phyloP scores from a whole-genome alignment of 2,113 vertebrate genomes.

The Anas platyrhynchos region DNA sequence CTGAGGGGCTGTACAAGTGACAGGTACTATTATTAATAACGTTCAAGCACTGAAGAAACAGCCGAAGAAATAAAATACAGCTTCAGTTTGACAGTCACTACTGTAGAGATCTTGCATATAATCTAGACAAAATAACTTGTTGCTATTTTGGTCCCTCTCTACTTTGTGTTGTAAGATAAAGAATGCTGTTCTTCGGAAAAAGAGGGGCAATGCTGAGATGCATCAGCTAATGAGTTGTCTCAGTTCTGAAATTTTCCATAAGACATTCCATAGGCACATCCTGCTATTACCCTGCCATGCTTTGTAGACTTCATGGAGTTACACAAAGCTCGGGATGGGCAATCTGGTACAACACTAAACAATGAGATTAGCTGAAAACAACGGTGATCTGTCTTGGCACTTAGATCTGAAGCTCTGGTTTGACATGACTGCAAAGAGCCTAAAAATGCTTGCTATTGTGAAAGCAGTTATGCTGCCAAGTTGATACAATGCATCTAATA shows the following conservation, averaged over 20 bases:
- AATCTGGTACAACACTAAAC: not conserved
- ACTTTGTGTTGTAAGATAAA: not conserved
- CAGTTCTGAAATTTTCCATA: not conserved
- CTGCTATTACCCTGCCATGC: not conserved
- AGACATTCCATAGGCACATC: not conserved
- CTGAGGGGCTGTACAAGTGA: not conserved
- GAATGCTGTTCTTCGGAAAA: not conserved
- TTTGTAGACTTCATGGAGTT: not conserved
- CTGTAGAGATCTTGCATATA: not conserved
- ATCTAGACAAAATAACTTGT: constrained; percentile 19
- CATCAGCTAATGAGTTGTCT: constrained; percentile 3
- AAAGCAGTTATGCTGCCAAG: not conserved
- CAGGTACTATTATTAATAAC: not conserved
- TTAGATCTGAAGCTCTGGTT: not conserved
- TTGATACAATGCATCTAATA: not conserved
- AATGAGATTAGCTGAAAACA: not conserved
- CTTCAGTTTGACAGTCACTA: constrained; percentile 11
- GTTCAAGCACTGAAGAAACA: not conserved
- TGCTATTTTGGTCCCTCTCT: constrained; percentile 29
- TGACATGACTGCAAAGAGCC: not conserved
- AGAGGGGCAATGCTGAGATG: not conserved
- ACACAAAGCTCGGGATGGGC: not conserved
- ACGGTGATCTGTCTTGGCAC: not conserved
- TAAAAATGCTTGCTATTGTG: constrained; percentile 23
- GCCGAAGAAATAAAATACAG: not conserved